phyloP scores from a whole-genome alignment of 2,797 vertebrate species.

The Hozukius guyotensis region DNA sequence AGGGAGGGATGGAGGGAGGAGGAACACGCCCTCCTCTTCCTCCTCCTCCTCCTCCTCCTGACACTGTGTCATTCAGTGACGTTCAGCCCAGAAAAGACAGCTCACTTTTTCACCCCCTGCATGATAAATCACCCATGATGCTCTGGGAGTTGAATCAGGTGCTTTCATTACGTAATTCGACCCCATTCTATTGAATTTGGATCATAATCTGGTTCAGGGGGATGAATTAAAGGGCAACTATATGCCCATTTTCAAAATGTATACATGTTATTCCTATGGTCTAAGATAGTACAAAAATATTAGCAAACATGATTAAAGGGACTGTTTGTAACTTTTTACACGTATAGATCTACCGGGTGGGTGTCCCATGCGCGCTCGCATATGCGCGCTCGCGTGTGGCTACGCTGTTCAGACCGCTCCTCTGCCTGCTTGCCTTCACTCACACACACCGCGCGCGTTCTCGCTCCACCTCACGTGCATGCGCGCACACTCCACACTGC shows the following conservation, averaged over 20 bases:
- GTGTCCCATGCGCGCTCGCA: too few relatives aligned
- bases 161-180: not conserved
- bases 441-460: too few relatives aligned
- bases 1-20: not conserved
- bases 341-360: too few relatives aligned
- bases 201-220: not conserved
- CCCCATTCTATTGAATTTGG: not conserved
- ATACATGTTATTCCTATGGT: not conserved
- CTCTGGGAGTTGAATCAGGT: not conserved
- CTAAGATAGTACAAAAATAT: not conserved
- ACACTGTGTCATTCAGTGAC: constrained; percentile 8
- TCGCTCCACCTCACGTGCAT: too few relatives aligned
- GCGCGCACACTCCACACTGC: too few relatives aligned
- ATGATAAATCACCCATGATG: not conserved
- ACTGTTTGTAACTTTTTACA: too few relatives aligned
- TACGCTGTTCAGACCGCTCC: too few relatives aligned
- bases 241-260: not conserved
- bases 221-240: not conserved
- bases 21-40: not conserved
- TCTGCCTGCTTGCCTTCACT: too few relatives aligned
- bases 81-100: not conserved
- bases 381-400: too few relatives aligned
- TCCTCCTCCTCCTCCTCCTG: not conserved
- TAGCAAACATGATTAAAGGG: too few relatives aligned
- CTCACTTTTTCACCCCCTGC: not conserved